These are phyloP conservation scores for Spodoptera littoralis DNA, from an alignment of 2,888 invertebrate genomes.

Conservation along the genomic window DNA sequence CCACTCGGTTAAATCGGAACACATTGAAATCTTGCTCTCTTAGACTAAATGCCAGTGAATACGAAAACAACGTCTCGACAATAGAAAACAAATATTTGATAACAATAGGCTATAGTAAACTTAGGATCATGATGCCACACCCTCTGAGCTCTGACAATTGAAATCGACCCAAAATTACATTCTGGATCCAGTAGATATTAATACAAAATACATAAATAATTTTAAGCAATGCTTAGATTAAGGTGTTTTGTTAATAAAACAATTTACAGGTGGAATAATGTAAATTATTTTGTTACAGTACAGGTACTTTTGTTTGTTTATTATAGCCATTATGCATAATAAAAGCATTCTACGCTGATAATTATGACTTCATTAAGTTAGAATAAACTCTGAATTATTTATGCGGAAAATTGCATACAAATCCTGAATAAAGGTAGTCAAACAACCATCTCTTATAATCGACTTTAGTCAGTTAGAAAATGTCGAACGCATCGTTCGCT, in stretches of 20 bases:
- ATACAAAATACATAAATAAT: no score
- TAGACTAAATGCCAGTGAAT: conserved; percentile 8
- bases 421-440: no score
- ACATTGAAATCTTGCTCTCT: conserved; percentile 25
- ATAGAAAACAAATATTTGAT: not conserved
- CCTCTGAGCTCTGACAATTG: no score
- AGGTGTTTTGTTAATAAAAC: no score
- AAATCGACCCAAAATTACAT: no score
- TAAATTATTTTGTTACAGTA: not conserved
- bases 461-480: no score
- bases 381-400: conserved; percentile 4
- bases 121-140: not conserved
- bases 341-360: not conserved
- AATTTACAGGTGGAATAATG: not conserved
- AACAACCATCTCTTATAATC: no score
- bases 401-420: not conserved
- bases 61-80: conserved; percentile 9
- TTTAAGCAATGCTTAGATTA: no score
- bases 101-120: conserved; percentile 3
- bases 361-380: not conserved
- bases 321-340: not conserved
- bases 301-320: no score
- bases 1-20: conserved; percentile 44
- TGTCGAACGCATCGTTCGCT: no score
- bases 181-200: no score